A percentile compares a stretch with the other conserved stretches of the same genome.
Conservation (phyloP, 2,113 vertebrate species). For the Stercorarius parasiticus region DNA sequence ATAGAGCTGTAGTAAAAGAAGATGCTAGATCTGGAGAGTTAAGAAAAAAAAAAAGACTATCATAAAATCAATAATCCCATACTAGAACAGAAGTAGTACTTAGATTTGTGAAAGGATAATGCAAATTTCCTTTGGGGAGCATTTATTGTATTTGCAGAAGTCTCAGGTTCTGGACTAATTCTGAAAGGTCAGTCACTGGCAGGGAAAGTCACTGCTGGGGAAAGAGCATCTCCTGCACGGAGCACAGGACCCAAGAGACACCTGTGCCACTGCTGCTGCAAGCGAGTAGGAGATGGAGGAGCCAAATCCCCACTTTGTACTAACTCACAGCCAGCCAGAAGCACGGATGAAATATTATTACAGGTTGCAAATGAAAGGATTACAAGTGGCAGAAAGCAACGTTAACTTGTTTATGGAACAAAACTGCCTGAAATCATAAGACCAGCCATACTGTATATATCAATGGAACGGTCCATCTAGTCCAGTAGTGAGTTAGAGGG, state of each 20-base stretch:
- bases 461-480: not conserved
- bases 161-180: not conserved
- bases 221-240: not conserved
- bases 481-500: not conserved
- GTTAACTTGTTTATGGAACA: not conserved
- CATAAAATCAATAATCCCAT: not conserved
- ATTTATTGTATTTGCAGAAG: not conserved
- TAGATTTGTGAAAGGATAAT: not conserved
- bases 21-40: not conserved
- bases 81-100: not conserved
- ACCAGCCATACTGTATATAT: not conserved
- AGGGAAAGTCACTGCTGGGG: not conserved
- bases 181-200: not conserved
- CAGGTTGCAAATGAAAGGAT: not conserved
- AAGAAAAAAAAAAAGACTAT: not conserved
- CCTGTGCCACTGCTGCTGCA: not conserved
- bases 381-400: not conserved
- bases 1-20: not conserved
- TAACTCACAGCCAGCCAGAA: not conserved
- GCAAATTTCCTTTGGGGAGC: not conserved
- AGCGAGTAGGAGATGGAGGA: not conserved
- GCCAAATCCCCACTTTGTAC: not conserved
- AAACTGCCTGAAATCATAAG: not conserved
- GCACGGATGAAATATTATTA: not conserved
- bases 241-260: not conserved